phyloP scores from a whole-genome alignment of 2,797 vertebrate species.

The Eremophila alpestris region DNA sequence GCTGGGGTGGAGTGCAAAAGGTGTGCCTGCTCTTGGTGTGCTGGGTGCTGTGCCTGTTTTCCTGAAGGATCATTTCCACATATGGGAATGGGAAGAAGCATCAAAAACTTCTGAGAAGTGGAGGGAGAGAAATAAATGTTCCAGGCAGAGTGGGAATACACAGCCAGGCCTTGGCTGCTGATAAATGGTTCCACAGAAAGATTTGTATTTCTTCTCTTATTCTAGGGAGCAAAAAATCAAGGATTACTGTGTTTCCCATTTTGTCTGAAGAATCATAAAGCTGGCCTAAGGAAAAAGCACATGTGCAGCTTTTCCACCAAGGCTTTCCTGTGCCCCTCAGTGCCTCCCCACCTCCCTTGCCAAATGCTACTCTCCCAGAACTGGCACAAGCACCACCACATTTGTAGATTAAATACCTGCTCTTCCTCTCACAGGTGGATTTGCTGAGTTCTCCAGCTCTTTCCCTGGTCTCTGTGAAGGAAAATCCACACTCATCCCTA shows the following conservation, averaged over 20 bases:
- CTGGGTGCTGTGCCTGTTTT: background rate
- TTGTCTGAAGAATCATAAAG: background rate
- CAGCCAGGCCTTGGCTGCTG: background rate
- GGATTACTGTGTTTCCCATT: background rate
- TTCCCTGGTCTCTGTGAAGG: conserved; percentile 95
- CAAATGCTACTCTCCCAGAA: background rate
- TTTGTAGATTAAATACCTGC: background rate
- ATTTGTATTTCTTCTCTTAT: background rate
- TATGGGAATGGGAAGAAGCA: background rate
- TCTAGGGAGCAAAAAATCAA: background rate
- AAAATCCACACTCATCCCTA: conserved; percentile 86
- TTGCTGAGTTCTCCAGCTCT: conserved; percentile 87
- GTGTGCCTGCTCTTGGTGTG: background rate
- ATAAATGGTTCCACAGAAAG: background rate
- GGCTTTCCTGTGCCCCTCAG: background rate
- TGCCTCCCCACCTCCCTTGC: background rate
- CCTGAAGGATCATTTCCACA: background rate
- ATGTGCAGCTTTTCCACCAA: background rate
- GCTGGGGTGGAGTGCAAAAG: background rate
- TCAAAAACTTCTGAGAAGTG: background rate
- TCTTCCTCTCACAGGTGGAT: conserved; percentile 83
- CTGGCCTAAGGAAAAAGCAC: background rate
- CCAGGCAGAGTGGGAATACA: accelerated
- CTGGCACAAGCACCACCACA: accelerated
- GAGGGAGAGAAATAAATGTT: background rate